Evolutionary conservation across 2,888 invertebrate species (phyloP).

Genomic region (Automeris io): DNA sequence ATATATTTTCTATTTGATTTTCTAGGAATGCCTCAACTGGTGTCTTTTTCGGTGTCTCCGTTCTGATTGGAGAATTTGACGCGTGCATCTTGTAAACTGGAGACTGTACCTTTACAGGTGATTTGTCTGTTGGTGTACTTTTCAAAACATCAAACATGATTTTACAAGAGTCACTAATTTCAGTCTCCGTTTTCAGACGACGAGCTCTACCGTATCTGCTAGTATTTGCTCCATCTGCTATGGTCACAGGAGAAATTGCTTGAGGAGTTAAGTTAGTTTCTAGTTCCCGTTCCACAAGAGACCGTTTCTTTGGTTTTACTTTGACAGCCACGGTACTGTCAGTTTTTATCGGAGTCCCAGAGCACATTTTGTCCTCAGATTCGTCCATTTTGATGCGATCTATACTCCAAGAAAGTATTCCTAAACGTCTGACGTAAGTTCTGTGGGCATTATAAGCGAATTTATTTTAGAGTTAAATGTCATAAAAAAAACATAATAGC

Average conservation of each 20-base stretch:
- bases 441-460: conserved; percentile 29
- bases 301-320: conserved; percentile 58
- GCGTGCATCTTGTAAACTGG: conserved; percentile 60
- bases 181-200: conserved; percentile 65
- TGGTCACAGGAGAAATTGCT: conserved; percentile 49
- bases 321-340: conserved; percentile 29
- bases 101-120: conserved; percentile 37
- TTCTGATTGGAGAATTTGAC: conserved; percentile 49
- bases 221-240: conserved; percentile 39
- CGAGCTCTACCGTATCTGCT: conserved; percentile 80
- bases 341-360: conserved; percentile 35
- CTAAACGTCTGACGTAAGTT: conserved; percentile 34
- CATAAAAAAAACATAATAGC: conserved; percentile 23
- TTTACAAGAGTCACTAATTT: conserved; percentile 55
- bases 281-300: conserved; percentile 59
- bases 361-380: conserved; percentile 48
- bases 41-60: conserved; percentile 33
- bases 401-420: conserved; percentile 17
- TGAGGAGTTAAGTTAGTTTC: conserved; percentile 61
- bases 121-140: conserved; percentile 37
- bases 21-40: conserved; percentile 31
- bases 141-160: conserved; percentile 33
- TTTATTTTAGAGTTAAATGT: conserved; percentile 18
- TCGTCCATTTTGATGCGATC: conserved; percentile 49
- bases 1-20: conserved; percentile 54